Base-by-base conservation (phyloP, 2,888 invertebrate genomes). In the Litoditis marina region DNA sequence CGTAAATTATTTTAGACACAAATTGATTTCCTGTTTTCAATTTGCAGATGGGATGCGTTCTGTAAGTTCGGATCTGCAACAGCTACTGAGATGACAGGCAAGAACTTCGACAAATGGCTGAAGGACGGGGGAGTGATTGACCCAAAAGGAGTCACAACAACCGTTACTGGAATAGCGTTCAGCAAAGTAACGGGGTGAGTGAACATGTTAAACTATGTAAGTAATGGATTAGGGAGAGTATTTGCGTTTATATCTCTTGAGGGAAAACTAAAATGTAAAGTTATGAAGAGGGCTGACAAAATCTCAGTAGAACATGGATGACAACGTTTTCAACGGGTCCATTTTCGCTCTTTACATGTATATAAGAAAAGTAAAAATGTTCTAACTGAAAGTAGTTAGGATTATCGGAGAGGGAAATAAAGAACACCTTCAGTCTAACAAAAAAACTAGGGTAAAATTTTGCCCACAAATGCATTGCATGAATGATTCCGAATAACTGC, bases 101-200 rank as follows among this genome's bases (percentile, higher is more conserved):
- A 82, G 64, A 82, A 82, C 71, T 80, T 82, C 57, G 82, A 82
- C 72, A 82, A 82, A 63, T 82, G 82, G 82, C 65, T 82, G 13
- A 82, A 82, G 66, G 81, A 81, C 63, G 81, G 79, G 7, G 80
- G 79, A 36, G 76, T 81, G 6, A 63, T 81, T 31, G 78, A 79
- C 39, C 66, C 65, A 32, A 82, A 81, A 53, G 53, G 59, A 8
- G 68, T 81, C 60, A 82, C 79, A 19, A 76, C 80, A 2, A 82
- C 80, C 7, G 76, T 81, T 70, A 82, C 82, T 16, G 82, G 82
- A 50, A 82, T 82, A 49, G 82, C 82, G 5, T 82, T 82, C 68
- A 79, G 80, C 54, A 82, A 82, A 69, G 79, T 82, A 16, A 72
- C 81, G 7, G 81, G 81, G 80, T 80, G 47, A 13, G 66, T 51